Evolutionary conservation across 2,797 vertebrate genomes (phyloP), one percentile per base, ranked within the genome.

Genomic region (Atherinosoma microstoma): DNA sequence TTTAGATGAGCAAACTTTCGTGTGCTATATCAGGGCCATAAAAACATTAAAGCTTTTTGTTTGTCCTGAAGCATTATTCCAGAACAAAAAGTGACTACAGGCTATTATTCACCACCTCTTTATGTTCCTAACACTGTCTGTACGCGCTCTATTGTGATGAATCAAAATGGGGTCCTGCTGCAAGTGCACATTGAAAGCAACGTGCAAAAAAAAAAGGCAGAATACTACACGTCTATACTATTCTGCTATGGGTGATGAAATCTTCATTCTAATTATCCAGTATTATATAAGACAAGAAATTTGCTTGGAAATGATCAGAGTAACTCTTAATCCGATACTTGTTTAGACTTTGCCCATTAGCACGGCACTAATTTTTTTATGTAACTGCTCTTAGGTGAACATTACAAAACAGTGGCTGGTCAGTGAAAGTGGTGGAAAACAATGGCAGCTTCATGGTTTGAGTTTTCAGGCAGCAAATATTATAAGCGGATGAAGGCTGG

Each of bases 71-170:
- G 87, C 87, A 82, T 86, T 90, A 86, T 88, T 70, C 75, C 60
- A 9, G 78, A 45, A 93, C 89, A 93, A 91, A 93, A 91, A 75
- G 76, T 78, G 76, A 84, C 73, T 79, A 57, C 73, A 22, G 58
- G 36, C 86, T 86, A 87, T 91, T 93, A 83, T 93, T 81, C 84
- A 76, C 75, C 40, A 56, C 67, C 65, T 86, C 83, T 92, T 92
- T 87, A 88, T 92, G 78, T 68, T 67, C 66, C 58, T 56, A 86
- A 73, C 64, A 66, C 80, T 85, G 88, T 91, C 89, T 91, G 88
- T 70, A 73, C 57, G 54, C 74, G 68, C 24, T 45, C 92, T 87
- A 87, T 94, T 94, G 93, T 94, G 78, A 58, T 72, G 78, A 58
- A 64, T 84, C 75, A 78, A 89, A 88, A 93, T 84, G 65, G 71